Percentiles rank a stretch among this genome's conserved stretches.
Conservation (phyloP, 2,113 vertebrate species). For the Vulpes lagopus region DNA sequence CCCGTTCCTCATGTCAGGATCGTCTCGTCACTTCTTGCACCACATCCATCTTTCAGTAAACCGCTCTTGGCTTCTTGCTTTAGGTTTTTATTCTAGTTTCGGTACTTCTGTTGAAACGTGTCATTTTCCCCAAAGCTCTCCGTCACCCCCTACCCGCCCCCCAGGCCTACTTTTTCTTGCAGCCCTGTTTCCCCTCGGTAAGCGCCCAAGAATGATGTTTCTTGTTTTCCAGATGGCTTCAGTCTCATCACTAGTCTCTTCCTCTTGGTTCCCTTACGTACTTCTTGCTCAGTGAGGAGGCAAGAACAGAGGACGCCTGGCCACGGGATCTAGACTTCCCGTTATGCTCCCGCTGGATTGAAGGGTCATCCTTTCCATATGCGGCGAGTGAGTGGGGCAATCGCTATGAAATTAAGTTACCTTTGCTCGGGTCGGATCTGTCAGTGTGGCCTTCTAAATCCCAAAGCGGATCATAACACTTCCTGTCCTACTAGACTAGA, state of each 20-base stretch:
- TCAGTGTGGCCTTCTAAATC: neutral
- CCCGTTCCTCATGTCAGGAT: neutral
- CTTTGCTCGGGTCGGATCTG: neutral
- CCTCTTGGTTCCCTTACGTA: neutral
- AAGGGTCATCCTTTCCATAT: neutral
- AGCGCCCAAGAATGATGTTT: neutral
- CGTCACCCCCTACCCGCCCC: neutral
- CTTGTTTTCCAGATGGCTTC: neutral
- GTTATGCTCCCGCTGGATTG: neutral
- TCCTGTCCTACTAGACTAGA: neutral
- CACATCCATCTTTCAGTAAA: neutral
- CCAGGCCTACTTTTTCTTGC: constrained; percentile 25
- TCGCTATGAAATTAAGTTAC: neutral
- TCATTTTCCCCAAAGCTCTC: neutral
- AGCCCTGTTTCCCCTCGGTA: neutral
- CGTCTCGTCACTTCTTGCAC: neutral
- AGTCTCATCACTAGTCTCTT: neutral
- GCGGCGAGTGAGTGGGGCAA: neutral
- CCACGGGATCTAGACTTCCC: neutral
- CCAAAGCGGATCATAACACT: neutral
- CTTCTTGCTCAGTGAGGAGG: neutral
- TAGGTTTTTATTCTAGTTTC: neutral
- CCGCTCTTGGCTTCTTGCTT: neutral
- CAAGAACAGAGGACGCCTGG: neutral
- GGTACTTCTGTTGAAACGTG: neutral